Percentiles rank a stretch among this genome's conserved stretches.
These are phyloP conservation scores for Lycaena phlaeas DNA, from an alignment of 2,888 invertebrate genomes.

Conservation along the genomic window DNA sequence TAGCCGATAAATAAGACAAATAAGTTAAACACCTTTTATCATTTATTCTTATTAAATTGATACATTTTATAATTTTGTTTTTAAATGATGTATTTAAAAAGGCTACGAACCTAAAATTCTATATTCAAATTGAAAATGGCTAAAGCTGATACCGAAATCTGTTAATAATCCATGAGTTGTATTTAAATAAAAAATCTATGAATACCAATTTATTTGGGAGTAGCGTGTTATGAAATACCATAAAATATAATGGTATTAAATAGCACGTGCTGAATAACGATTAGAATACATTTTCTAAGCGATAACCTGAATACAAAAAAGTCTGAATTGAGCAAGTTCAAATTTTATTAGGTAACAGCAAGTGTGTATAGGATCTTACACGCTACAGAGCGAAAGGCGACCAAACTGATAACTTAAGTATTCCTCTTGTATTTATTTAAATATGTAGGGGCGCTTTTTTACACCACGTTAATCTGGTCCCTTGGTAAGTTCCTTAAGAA, in stretches of 20 bases:
- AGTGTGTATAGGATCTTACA: no score
- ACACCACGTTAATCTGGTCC: no score
- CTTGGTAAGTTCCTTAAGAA: no score
- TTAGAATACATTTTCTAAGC: not conserved
- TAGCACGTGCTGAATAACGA: not conserved
- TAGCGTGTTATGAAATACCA: not conserved
- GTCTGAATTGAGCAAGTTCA: not conserved
- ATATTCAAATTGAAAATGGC: slow-evolving; percentile 1
- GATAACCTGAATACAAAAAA: not conserved
- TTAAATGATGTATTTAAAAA: slow-evolving; percentile 1
- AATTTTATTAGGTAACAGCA: not conserved
- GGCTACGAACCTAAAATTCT: not conserved
- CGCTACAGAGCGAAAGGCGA: no score
- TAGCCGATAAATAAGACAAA: no score
- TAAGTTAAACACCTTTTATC: no score
- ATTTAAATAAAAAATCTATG: slow-evolving; percentile 4
- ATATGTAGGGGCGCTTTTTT: no score
- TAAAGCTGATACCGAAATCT: not conserved
- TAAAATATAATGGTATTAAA: not conserved
- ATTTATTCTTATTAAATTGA: not conserved
- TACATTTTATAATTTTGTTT: not conserved
- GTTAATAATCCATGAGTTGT: slow-evolving; percentile 3
- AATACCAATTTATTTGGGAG: slow-evolving; percentile 2
- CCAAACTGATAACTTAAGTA: no score
- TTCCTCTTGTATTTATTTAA: no score